Conservation (phyloP, 2,113 vertebrate genomes). For the Rhombomys opimus region DNA sequence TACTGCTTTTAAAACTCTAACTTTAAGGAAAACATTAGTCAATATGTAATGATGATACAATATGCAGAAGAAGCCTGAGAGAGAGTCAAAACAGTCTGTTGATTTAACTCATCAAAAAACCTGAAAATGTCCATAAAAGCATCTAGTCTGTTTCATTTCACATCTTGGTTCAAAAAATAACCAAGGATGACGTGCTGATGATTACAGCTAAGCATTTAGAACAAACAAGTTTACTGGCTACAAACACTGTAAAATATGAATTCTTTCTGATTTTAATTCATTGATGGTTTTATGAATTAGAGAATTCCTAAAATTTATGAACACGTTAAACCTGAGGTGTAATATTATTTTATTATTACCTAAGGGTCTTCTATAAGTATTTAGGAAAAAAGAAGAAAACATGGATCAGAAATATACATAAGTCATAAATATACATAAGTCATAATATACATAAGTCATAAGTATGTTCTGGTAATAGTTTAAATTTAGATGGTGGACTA, state of each 20-base stretch:
- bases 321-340: not conserved
- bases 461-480: conserved; percentile 38
- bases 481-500: not conserved
- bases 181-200: not conserved
- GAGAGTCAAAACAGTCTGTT: not conserved
- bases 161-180: not conserved
- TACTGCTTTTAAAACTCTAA: not conserved
- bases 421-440: too few species aligned
- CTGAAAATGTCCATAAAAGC: not conserved
- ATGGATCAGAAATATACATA: not conserved
- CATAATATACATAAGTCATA: too few species aligned
- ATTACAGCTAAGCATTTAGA: not conserved
- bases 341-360: conserved; percentile 9
- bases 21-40: not conserved
- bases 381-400: not conserved
- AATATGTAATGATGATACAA: not conserved
- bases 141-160: not conserved
- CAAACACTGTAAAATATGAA: conserved; percentile 3
- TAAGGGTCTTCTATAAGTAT: conserved; percentile 48
- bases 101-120: not conserved
- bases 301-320: conserved; percentile 6
- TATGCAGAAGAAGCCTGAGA: not conserved
- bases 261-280: conserved; percentile 16
- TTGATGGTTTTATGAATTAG: conserved; percentile 42
- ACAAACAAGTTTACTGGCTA: not conserved